Conservation (phyloP, 2,113 vertebrate genomes). For the Pituophis catenifer region DNA sequence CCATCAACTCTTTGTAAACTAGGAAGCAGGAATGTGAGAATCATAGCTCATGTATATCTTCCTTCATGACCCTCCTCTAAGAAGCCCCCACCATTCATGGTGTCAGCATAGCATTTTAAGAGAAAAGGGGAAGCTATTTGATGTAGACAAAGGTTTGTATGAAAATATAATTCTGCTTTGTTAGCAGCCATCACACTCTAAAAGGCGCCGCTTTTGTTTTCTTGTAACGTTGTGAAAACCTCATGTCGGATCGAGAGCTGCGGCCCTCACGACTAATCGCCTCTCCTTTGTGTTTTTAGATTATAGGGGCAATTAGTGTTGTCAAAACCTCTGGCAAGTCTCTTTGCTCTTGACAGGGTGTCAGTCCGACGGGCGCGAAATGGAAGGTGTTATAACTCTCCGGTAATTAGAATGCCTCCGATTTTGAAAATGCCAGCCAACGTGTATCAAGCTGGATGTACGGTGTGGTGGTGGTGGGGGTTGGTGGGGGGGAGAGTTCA, state of each 20-base stretch:
- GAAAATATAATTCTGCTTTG: constrained; percentile 74
- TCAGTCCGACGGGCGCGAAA: constrained; percentile 70
- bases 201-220: constrained; percentile 72
- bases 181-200: constrained; percentile 73
- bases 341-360: constrained; percentile 74
- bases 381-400: constrained; percentile 74
- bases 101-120: constrained; percentile 37
- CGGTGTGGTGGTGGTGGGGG: constrained; percentile 35
- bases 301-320: constrained; percentile 75
- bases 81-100: constrained; percentile 5
- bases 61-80: constrained; percentile 27
- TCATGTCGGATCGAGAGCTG: constrained; percentile 71
- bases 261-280: constrained; percentile 72
- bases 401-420: constrained; percentile 71
- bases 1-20: not conserved
- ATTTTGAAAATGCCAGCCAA: constrained; percentile 69
- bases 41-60: constrained; percentile 16
- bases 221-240: constrained; percentile 73
- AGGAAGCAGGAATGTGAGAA: not conserved
- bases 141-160: constrained; percentile 70
- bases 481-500: constrained; percentile 26
- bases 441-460: constrained; percentile 45
- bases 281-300: constrained; percentile 75
- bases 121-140: constrained; percentile 46
- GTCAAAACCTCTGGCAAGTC: constrained; percentile 74